These are phyloP conservation scores for Sogatella furcifera DNA, from an alignment of 1,140 invertebrate species.

Conservation along the genomic window DNA sequence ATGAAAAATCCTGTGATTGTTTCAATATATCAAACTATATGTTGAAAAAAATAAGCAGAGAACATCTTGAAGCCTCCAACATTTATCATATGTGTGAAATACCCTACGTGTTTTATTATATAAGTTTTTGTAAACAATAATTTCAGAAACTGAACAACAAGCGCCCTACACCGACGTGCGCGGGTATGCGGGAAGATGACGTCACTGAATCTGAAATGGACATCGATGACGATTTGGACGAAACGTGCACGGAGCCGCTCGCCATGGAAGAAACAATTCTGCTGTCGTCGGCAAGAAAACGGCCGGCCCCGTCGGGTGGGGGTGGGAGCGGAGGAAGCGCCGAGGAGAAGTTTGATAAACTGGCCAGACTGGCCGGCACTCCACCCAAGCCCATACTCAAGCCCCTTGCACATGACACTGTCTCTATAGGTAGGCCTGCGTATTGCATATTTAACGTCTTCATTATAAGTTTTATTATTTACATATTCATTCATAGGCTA, in stretches of 20 bases:
- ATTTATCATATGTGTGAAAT: too few relatives aligned
- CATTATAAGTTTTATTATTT: too few relatives aligned
- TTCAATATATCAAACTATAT: too few relatives aligned
- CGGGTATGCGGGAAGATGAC: neutral
- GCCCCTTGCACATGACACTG: neutral
- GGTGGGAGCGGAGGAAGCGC: neutral
- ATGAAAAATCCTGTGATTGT: too few relatives aligned
- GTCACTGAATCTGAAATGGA: neutral
- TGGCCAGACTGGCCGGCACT: slow-evolving; percentile 1
- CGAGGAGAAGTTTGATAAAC: neutral
- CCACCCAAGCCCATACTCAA: slow-evolving; percentile 9
- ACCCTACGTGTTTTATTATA: too few relatives aligned
- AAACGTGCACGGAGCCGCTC: slow-evolving; percentile 38
- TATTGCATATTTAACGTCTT: too few relatives aligned
- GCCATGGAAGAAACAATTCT: slow-evolving; percentile 38
- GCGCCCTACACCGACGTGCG: too few relatives aligned
- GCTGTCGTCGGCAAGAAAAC: slow-evolving; percentile 28
- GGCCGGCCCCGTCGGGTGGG: neutral
- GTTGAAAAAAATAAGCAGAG: too few relatives aligned
- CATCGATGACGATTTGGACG: slow-evolving; percentile 36
- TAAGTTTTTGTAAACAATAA: too few relatives aligned
- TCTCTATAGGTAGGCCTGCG: neutral
- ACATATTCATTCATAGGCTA: too few relatives aligned
- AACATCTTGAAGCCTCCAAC: too few relatives aligned
- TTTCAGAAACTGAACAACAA: too few relatives aligned